Evolutionary conservation across 2,113 vertebrate genomes (phyloP), one percentile per base, ranked within the genome.

Genomic region (Martes martes): DNA sequence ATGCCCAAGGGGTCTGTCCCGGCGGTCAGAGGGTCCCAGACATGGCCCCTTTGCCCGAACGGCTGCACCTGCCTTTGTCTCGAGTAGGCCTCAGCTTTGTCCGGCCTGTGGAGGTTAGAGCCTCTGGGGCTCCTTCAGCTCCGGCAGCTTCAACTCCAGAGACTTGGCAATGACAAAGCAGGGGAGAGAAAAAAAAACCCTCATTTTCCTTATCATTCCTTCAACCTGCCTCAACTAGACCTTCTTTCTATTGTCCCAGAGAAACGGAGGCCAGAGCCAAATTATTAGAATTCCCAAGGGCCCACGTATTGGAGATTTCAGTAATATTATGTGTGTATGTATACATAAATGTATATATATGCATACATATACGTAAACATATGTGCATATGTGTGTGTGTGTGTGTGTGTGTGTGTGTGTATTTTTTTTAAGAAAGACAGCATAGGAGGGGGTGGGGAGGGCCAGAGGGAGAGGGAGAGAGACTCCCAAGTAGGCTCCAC

Each of bases 11-110:
- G 79, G 21, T 50, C 11, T 3, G 33, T n/a, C 50, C 50, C 5
- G 76, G 74, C 36, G 3, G 28, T 5, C 19, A 28, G n/a, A 42
- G 79, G 73, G 45, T 18, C 61, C 80, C 81, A 45, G 0, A 24
- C 39, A 2, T 45, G 24, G 33, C 52, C 36, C 2, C 42, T 21
- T 50, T 9, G 28, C 33, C 19, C 0, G 0, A 4, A 4, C 1
- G 11, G 67, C 33, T 11, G 47, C 31, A 8, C 33, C 69, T 23
- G 10, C 2, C 0, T 42, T 45, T 55, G 0, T 1, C 24, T 31
- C 13, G 80, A 59, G 14, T 0, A 13, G 50, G 52, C 39, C 33
- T 52, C 5, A 9, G 11, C 61, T 6, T 28, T 11, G 14, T 19
- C 89, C 1, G 0, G 59, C 57, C 28, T 33, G 36, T 16, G 1